These are phyloP conservation scores for Dendrolimus kikuchii DNA, from an alignment of 1,140 invertebrate species.

Conservation along the genomic window DNA sequence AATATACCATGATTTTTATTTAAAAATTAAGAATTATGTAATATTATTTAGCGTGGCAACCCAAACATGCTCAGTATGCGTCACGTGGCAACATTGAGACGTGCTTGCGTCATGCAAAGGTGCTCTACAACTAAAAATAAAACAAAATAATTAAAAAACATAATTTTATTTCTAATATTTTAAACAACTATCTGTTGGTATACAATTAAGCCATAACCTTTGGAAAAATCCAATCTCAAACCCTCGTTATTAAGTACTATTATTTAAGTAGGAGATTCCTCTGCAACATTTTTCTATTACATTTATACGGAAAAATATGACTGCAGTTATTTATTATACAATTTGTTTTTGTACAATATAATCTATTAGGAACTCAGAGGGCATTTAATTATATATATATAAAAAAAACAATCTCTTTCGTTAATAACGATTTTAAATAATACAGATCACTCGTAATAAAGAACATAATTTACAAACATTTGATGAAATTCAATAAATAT, in stretches of 20 bases:
- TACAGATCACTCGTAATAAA: conserved; percentile 25
- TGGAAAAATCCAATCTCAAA: conserved; percentile 32
- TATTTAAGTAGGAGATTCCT: conserved; percentile 62
- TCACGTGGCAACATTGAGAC: conserved; percentile 24
- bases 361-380: conserved; percentile 48
- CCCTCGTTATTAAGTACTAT: conserved; percentile 63
- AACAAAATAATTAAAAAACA: conserved; percentile 60
- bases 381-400: conserved; percentile 10
- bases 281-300: not conserved
- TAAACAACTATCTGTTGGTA: conserved; percentile 37
- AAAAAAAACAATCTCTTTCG: not conserved
- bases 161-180: conserved; percentile 58
- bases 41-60: not conserved
- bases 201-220: conserved; percentile 42
- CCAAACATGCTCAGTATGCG: not conserved
- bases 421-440: conserved; percentile 8
- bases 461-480: conserved; percentile 20
- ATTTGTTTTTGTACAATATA: conserved; percentile 13
- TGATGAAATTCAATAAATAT: conserved; percentile 28
- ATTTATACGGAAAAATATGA: not conserved
- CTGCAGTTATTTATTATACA: conserved; percentile 5
- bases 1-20: not conserved
- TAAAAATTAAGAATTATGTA: too few relatives aligned
- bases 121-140: conserved; percentile 61
- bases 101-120: conserved; percentile 46